A percentile compares a stretch with the other conserved stretches of the same genome.
These are phyloP conservation scores for Coccyzus lansbergi DNA, from an alignment of 2,797 vertebrate genomes.

Conservation along the genomic window DNA sequence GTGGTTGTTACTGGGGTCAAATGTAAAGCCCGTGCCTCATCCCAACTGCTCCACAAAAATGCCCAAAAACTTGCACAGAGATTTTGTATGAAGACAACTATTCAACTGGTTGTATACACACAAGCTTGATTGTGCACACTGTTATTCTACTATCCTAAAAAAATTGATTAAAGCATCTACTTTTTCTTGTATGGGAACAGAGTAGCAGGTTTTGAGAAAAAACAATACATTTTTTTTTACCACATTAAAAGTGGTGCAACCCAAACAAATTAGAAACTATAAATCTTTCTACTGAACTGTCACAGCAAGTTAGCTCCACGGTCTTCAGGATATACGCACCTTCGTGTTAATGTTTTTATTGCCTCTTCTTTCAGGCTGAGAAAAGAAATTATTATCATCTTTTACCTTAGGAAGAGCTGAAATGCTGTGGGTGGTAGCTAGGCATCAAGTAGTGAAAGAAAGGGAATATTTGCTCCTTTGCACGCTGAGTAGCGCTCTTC, in stretches of 20 bases:
- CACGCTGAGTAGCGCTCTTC: background rate
- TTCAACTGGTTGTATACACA: background rate
- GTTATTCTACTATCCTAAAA: background rate
- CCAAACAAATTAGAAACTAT: background rate
- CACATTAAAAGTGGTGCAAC: background rate
- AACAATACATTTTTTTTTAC: background rate
- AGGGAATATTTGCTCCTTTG: background rate
- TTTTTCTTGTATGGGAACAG: background rate
- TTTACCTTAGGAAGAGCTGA: background rate
- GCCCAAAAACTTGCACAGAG: background rate
- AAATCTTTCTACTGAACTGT: background rate
- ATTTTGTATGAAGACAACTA: background rate
- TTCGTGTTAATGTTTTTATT: background rate
- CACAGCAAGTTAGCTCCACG: background rate
- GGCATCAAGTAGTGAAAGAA: background rate
- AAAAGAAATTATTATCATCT: background rate
- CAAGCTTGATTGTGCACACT: background rate
- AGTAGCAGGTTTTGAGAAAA: background rate
- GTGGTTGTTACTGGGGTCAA: accelerated
- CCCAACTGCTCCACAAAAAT: background rate
- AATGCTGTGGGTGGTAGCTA: background rate
- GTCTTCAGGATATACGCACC: background rate
- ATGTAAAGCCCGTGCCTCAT: background rate
- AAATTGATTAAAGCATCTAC: background rate
- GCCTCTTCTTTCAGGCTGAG: background rate